A percentile compares a stretch with the other conserved stretches of the same genome.
Conservation (phyloP, 2,113 vertebrate genomes). For the Dipodomys spectabilis region DNA sequence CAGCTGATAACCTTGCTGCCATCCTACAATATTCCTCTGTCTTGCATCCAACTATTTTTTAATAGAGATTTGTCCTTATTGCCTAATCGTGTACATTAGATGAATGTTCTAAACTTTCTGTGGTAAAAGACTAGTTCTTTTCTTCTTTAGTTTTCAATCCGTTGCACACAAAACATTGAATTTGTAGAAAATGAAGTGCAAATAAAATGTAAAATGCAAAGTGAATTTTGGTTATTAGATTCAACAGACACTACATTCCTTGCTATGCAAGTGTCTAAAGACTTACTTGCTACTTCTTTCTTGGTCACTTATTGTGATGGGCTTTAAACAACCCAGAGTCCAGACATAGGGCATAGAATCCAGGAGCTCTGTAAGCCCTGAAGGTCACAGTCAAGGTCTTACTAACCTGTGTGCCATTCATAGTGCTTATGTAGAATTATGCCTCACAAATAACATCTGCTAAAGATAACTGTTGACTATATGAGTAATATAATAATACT, state of each 20-base stretch:
- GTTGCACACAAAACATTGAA: neutral
- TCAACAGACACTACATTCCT: neutral
- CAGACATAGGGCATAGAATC: neutral
- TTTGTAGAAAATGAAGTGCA: conserved; percentile 5
- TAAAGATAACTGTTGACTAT: neutral
- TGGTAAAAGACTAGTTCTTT: neutral
- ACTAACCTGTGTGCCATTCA: neutral
- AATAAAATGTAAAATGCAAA: conserved; percentile 26
- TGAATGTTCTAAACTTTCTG: neutral
- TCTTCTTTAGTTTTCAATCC: neutral
- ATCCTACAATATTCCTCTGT: neutral
- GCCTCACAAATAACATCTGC: neutral
- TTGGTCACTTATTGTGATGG: neutral
- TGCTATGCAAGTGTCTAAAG: neutral
- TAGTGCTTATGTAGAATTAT: neutral
- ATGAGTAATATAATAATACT: conserved; percentile 3
- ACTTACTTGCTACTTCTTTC: neutral
- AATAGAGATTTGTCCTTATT: neutral
- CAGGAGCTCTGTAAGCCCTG: neutral
- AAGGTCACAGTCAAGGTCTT: neutral
- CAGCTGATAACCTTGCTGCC: neutral
- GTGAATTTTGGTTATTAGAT: conserved; percentile 25
- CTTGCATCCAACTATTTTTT: neutral
- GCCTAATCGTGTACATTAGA: neutral
- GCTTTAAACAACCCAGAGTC: neutral